phyloP scores from a whole-genome alignment of 1,140 invertebrate species.

The Hormaphis cornu region DNA sequence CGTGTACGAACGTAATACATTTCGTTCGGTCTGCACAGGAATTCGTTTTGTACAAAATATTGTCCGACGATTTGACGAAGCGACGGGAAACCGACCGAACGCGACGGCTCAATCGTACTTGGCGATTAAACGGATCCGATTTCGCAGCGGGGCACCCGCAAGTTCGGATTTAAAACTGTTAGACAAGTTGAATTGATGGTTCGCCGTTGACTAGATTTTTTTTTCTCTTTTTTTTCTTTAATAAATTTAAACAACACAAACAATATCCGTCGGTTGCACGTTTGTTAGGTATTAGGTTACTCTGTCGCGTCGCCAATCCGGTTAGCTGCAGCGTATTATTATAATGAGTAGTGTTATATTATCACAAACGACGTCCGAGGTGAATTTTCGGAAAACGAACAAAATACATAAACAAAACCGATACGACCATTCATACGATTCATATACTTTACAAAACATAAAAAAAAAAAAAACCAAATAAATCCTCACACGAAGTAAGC shows the following conservation, averaged over 20 bases:
- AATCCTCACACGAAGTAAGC: no score
- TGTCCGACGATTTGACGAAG: background rate
- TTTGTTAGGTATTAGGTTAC: constrained; percentile 12
- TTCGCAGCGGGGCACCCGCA: background rate
- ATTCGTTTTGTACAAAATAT: background rate
- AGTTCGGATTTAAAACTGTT: background rate
- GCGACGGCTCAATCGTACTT: constrained; percentile 1
- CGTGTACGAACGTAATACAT: no score
- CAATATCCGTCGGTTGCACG: background rate
- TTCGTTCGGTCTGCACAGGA: no score
- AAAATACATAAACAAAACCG: no score
- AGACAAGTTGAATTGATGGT: constrained; percentile 3
- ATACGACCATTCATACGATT: no score
- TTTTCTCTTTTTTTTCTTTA: background rate
- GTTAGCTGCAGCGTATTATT: no score
- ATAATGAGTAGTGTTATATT: no score
- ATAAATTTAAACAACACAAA: background rate
- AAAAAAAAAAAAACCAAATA: no score
- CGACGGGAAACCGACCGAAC: background rate
- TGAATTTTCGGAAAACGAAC: no score
- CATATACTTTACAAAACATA: no score
- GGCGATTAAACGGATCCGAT: constrained; percentile 4
- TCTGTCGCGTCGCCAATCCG: no score
- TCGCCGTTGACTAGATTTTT: background rate
- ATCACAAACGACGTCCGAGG: no score